A percentile compares a stretch with the other conserved stretches of the same genome.
Evolutionary conservation across 2,797 vertebrate species (phyloP).

Genomic region (Xenops minutus): DNA sequence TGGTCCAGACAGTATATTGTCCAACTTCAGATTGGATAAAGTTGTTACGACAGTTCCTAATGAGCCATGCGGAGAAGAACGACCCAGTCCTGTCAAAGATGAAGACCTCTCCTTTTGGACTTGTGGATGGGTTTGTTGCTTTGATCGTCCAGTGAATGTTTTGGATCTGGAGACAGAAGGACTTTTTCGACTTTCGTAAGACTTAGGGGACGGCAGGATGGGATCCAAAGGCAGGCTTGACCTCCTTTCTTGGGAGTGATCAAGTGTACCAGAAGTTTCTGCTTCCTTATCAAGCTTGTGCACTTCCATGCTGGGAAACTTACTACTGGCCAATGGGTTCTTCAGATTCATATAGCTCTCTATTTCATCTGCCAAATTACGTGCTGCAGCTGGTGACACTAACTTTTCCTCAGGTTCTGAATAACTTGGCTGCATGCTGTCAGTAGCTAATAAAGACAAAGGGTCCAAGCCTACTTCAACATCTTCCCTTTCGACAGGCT

Average conservation of each 20-base stretch:
- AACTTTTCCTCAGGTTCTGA: constrained; percentile 81
- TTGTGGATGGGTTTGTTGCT: constrained; percentile 67
- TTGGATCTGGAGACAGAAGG: constrained; percentile 88
- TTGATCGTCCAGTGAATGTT: constrained; percentile 85
- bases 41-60: constrained; percentile 92
- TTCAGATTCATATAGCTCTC: constrained; percentile 96
- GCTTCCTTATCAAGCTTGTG: constrained; percentile 69
- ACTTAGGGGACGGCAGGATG: constrained; percentile 7
- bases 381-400: constrained; percentile 83
- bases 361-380: constrained; percentile 96
- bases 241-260: constrained; percentile 79
- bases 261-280: not conserved
- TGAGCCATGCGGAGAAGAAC: constrained; percentile 87
- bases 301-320: constrained; percentile 94
- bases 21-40: constrained; percentile 92
- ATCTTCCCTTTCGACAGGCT: constrained; percentile 85
- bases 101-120: constrained; percentile 77
- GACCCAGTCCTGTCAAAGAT: constrained; percentile 86
- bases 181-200: constrained; percentile 74
- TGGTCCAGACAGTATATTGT: constrained; percentile 89
- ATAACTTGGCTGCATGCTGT: constrained; percentile 73
- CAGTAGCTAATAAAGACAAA: constrained; percentile 88
- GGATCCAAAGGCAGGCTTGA: constrained; percentile 88
- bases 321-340: constrained; percentile 81
- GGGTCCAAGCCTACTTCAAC: constrained; percentile 92